Evolutionary conservation across 2,797 vertebrate species (phyloP).

Genomic region (Manis crassicaudata): DNA sequence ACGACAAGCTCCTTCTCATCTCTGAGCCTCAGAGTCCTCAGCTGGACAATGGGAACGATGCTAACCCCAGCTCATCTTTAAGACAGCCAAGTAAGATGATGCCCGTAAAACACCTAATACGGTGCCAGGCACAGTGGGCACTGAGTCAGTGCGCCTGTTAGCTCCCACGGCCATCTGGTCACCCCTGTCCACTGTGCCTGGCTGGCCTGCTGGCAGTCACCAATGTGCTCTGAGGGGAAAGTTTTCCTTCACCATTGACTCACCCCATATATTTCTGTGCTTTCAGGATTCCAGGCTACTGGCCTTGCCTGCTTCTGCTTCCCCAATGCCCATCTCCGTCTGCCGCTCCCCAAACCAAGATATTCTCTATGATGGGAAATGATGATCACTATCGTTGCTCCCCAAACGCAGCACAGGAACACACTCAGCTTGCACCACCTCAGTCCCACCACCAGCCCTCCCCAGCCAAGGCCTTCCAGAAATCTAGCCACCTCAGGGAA

Average conservation of each 20-base stretch:
- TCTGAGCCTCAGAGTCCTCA: neutral
- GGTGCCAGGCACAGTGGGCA: neutral
- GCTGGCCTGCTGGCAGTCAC: neutral
- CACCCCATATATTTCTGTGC: neutral
- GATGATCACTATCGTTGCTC: neutral
- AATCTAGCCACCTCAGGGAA: neutral
- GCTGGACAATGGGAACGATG: neutral
- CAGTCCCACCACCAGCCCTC: too few relatives aligned
- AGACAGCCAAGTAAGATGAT: neutral
- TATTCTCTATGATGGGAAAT: neutral
- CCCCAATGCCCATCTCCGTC: neutral
- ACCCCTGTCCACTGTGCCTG: rapidly evolving
- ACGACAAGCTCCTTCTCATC: neutral
- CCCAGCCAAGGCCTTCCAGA: neutral
- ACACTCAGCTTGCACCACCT: neutral
- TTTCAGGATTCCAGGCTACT: neutral
- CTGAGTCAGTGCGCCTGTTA: neutral
- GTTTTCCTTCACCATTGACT: neutral
- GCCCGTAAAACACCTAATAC: neutral
- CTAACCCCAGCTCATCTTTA: neutral
- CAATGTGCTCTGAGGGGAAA: neutral
- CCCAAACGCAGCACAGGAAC: neutral
- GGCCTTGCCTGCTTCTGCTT: neutral
- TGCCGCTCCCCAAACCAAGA: neutral
- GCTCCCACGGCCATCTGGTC: neutral